Base-by-base conservation (phyloP, 2,888 invertebrate species). In the Spodoptera littoralis region DNA sequence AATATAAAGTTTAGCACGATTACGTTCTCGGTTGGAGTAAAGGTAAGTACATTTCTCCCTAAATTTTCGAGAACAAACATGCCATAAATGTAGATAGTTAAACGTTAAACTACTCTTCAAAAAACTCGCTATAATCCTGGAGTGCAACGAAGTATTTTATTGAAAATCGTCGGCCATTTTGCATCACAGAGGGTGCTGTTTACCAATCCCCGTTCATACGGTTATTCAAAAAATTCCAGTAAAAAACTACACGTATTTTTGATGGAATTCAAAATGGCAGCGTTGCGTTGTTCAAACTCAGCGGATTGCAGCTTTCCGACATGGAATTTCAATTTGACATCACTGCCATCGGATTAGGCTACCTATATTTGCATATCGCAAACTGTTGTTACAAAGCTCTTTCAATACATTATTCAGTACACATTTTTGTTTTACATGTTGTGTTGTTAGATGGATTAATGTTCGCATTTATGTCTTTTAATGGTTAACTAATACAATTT, bases 261-360 rank as follows among this genome's bases (percentile, higher is more conserved):
- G 57, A 73, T 58, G 65, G 69, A 72, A 76, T 76, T 18, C 45
- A 54, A 72, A 68, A 65, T 62, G 44, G 60, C 43, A 54, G 47
- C 57, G 54, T 70, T 70, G 66, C 57, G 54, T 73, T 70, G 66
- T 70, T 79, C 36, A 62, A 62, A 52, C 49, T 13, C 65, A 18
- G 50, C 60, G 76, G 65, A 75, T 72, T 76, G 65, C 48, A 64
- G 58, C 50, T 55, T 46, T 49, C 63, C 52, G 66, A 86, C 88
- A 87, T 76, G 79, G 81, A 83, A 85, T 85, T 84, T 84, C 86
- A 84, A 88, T 88, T 85, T 80, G 77, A 77, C 79, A 80, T 77
- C 78, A 82, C 76, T 81, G 81, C 80, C 70, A 67, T 27, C 27
- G 81, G 80, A 81, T 83, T 80, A 82, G 61, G 68, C 80, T 73